These are phyloP conservation scores for Zaprionus bogoriensis DNA, from an alignment of 2,888 invertebrate species.

Conservation along the genomic window DNA sequence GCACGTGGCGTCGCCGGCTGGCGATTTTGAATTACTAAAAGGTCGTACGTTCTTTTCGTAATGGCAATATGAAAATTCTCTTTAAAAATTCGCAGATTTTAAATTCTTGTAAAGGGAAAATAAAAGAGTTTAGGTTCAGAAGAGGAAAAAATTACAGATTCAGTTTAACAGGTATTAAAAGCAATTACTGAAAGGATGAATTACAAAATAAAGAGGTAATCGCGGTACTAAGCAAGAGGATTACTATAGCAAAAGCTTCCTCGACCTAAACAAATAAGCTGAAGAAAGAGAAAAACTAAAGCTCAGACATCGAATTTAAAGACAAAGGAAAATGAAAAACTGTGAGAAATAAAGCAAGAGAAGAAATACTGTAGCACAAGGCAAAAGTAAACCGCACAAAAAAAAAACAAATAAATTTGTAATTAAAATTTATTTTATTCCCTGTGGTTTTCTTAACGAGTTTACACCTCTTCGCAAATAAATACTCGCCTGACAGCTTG, in stretches of 20 bases:
- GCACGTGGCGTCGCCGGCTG: slow-evolving; percentile 27
- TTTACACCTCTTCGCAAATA: background rate
- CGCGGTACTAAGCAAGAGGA: no score
- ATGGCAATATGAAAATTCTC: background rate
- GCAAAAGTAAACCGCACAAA: background rate
- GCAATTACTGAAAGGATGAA: background rate
- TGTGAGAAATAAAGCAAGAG: no score
- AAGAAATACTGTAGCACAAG: no score
- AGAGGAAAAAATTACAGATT: background rate
- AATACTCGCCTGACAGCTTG: slow-evolving; percentile 20
- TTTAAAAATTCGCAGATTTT: background rate
- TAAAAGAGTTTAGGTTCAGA: background rate
- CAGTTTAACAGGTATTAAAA: background rate
- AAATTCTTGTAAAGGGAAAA: slow-evolving; percentile 16
- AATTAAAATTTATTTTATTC: no score
- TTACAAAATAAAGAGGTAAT: background rate
- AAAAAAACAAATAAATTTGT: background rate
- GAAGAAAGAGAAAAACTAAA: background rate
- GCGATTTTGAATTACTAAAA: slow-evolving; percentile 17
- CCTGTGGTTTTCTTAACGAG: background rate
- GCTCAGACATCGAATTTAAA: background rate
- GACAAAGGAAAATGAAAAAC: background rate
- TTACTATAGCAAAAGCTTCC: background rate
- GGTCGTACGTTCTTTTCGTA: background rate
- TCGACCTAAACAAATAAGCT: background rate